phyloP scores from a whole-genome alignment of 1,140 invertebrate species.

The Drosophila pectinifera region DNA sequence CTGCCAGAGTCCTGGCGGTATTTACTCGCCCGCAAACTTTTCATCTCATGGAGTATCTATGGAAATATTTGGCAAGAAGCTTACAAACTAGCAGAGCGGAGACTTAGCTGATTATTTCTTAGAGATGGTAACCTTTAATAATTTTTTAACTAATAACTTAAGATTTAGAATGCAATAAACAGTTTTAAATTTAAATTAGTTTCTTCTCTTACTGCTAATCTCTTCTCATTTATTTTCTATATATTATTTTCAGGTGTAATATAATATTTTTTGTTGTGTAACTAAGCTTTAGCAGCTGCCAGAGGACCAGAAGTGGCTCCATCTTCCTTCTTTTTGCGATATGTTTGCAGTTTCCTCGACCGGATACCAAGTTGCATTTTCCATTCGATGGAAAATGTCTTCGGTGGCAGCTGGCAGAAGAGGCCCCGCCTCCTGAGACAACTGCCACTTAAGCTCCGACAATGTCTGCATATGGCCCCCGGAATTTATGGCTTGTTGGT shows the following conservation, averaged over 20 bases:
- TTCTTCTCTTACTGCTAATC: too few relatives aligned
- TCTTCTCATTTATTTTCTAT: too few relatives aligned
- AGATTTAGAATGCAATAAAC: too few relatives aligned
- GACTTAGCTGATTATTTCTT: neutral
- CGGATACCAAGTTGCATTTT: constrained; percentile 21
- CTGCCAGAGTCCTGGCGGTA: constrained; percentile 14
- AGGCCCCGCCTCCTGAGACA: constrained; percentile 8
- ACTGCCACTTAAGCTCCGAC: constrained; percentile 32
- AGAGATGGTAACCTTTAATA: neutral
- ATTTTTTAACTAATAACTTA: neutral
- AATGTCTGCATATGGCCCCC: constrained; percentile 46
- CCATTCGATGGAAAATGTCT: constrained; percentile 7
- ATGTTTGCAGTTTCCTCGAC: constrained; percentile 28
- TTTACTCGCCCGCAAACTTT: constrained; percentile 24
- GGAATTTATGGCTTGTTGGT: constrained; percentile 64
- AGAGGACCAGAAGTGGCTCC: neutral
- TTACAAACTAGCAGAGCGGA: neutral
- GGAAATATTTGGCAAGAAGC: constrained; percentile 2
- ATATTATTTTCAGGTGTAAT: neutral
- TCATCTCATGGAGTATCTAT: constrained; percentile 20
- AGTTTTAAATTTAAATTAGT: too few relatives aligned
- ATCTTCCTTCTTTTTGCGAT: neutral
- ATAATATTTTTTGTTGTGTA: constrained; percentile 1
- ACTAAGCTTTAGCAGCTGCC: constrained; percentile 27
- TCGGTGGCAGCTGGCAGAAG: constrained; percentile 14